Conservation (phyloP, 2,888 invertebrate genomes). For the Cyclophora albipunctata region DNA sequence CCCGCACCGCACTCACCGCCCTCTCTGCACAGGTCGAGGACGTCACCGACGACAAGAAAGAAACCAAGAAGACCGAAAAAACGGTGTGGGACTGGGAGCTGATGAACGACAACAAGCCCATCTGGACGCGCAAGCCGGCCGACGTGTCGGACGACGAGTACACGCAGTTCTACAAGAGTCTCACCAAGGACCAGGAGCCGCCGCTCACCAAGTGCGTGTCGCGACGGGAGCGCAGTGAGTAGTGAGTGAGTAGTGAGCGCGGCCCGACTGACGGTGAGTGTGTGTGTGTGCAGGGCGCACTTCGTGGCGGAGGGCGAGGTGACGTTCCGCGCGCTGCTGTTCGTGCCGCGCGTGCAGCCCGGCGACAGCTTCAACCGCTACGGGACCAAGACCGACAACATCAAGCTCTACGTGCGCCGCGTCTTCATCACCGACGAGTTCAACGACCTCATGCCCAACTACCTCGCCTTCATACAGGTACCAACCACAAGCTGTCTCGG, state of each 20-base stretch:
- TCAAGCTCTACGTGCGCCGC: slow-evolving; percentile 96
- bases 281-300: slow-evolving; percentile 77
- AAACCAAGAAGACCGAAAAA: slow-evolving; percentile 91
- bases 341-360: slow-evolving; percentile 93
- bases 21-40: slow-evolving; percentile 81
- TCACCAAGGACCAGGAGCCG: slow-evolving; percentile 91
- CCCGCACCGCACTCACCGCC: slow-evolving; percentile 19
- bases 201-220: slow-evolving; percentile 80
- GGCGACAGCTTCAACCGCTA: slow-evolving; percentile 96
- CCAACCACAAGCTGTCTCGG: background rate
- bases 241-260: background rate
- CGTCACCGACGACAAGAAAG: slow-evolving; percentile 76
- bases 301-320: slow-evolving; percentile 99
- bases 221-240: background rate
- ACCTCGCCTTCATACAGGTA: slow-evolving; percentile 90
- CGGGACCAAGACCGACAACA: slow-evolving; percentile 94
- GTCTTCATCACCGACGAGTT: slow-evolving; percentile 99
- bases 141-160: slow-evolving; percentile 94
- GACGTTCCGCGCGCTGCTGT: slow-evolving; percentile 97
- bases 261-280: background rate
- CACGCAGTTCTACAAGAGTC: slow-evolving; percentile 94
- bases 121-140: slow-evolving; percentile 94
- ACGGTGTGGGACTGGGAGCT: slow-evolving; percentile 99
- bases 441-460: slow-evolving; percentile 99
- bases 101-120: slow-evolving; percentile 97